These are phyloP conservation scores for Dorcus parallelipipedus DNA, from an alignment of 2,888 invertebrate genomes.

Conservation along the genomic window DNA sequence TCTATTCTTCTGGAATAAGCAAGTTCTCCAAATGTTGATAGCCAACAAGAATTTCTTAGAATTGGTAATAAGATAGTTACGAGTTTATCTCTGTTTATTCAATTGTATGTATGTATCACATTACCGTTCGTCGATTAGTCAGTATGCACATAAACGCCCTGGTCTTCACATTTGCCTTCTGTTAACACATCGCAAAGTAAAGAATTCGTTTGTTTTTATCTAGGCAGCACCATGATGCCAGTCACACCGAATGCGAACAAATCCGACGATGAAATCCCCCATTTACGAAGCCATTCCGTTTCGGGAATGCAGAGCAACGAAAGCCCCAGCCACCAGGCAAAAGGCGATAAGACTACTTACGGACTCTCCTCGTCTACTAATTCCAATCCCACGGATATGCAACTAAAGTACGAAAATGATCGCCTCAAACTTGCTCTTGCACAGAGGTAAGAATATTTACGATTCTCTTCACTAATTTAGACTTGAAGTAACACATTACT, in stretches of 20 bases:
- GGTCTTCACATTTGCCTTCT: too few species aligned
- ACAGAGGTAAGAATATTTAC: conserved; percentile 69
- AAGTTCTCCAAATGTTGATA: not conserved
- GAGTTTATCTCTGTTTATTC: too few species aligned
- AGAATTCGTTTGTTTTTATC: conserved; percentile 2
- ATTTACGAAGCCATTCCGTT: conserved; percentile 61
- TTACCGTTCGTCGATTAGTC: too few species aligned
- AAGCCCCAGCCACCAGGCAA: conserved; percentile 63
- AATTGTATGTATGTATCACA: too few species aligned
- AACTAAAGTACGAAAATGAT: conserved; percentile 96
- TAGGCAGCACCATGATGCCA: conserved; percentile 38
- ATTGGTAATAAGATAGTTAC: too few species aligned
- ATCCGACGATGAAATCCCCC: conserved; percentile 49
- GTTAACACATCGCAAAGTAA: too few species aligned
- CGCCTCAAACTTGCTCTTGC: conserved; percentile 90
- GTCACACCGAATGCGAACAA: conserved; percentile 36
- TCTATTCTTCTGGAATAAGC: too few species aligned
- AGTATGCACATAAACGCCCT: too few species aligned
- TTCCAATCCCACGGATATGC: conserved; percentile 65
- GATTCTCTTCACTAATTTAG: not conserved
- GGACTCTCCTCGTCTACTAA: conserved; percentile 24
- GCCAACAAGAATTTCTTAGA: not conserved
- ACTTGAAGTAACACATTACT: not conserved
- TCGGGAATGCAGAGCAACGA: conserved; percentile 58
- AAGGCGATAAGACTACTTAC: conserved; percentile 41